Evolutionary conservation across 2,888 invertebrate genomes (phyloP), one percentile per base, ranked within the genome.

Genomic region (Leucophenga montana): DNA sequence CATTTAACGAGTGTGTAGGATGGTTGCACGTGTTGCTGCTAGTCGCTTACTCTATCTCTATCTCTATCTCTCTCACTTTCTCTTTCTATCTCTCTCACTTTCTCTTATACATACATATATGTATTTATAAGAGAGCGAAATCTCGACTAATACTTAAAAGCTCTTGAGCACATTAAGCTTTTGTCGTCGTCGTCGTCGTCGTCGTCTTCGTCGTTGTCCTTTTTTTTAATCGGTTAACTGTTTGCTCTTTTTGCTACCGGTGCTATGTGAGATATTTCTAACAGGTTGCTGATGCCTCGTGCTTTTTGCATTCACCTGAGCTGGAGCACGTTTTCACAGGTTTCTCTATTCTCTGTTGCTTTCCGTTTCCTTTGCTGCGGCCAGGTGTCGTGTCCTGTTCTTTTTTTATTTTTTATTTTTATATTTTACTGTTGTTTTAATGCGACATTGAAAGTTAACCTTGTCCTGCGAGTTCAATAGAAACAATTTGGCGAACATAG

Each of bases 401-500:
- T 39, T 39, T 39, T 39, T 39, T 8, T 18, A 50, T n/a, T 50
- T 4, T 50, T 50, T 48, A 48, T 13, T n/a, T n/a, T n/a, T n/a
- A n/a, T n/a, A n/a, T n/a, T 27, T 27, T 27, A 27, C 4, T 27
- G 27, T 27, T 27, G 27, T 4, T 50, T 50, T 8, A 50, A 13
- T 14, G 48, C 48, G 62, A 22, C 62, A 64, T 48, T 64, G 62
- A 48, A 64, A 48, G 33, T 59, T 64, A 64, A 64, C 62, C 62
- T 64, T 64, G 62, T 39, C 8, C 33, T 20, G 20, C 16, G 22
- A 48, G 62, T 64, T 64, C 39, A 39, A 39, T 39, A 39, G 39
- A 39, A 39, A 39, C 39, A 39, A 39, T 39, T 39, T 39, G 39
- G 39, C 39, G 1, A 39, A 39, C 39, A 39, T 39, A 8, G 39